Evolutionary conservation across 2,113 vertebrate genomes (phyloP), one percentile per base, ranked within the genome.

Genomic region (Zosterops hypoxanthus): DNA sequence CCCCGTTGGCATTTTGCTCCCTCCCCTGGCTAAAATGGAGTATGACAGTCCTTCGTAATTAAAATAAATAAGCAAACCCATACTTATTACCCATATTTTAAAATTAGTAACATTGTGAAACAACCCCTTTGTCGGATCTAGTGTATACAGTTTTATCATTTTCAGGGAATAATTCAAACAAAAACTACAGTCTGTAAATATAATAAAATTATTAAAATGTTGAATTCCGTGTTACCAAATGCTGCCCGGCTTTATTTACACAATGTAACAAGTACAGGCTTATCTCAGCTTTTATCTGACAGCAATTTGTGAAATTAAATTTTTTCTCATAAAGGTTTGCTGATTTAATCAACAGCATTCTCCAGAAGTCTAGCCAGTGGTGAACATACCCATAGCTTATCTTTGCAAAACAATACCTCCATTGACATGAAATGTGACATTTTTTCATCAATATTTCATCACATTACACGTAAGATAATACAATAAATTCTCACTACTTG

Each of bases 361-460:
- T 65, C 73, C 66, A 60, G 55, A 56, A 95, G 44, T 60, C 16
- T 52, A 64, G 75, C 25, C 59, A 59, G 41, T 23, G 44, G 26
- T 70, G 50, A 69, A 72, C 31, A 73, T 6, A 86, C 6, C 29
- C 49, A 39, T 42, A 83, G 28, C 42, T 94, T 70, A 81, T 75
- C 68, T 94, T 93, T 66, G 65, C 76, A 95, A 93, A 96, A 96
- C 64, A 90, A 93, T 86, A 88, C 60, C 56, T 31, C 56, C 36
- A 59, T 14, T 91, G 85, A 92, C 63, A 90, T 39, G 80, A 93
- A 94, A 91, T 33, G n/a, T 87, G 65, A 64, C 52, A 56, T 90
- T 86, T 95, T 88, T 84, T 82, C 63, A 89, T 94, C 93, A 90
- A 87, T 95, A 92, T 88, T 97, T 96, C 84, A 94, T 92, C 82